These are phyloP conservation scores for Stomatorhinus ivindoensis DNA, from an alignment of 2,113 vertebrate genomes.

Conservation along the genomic window DNA sequence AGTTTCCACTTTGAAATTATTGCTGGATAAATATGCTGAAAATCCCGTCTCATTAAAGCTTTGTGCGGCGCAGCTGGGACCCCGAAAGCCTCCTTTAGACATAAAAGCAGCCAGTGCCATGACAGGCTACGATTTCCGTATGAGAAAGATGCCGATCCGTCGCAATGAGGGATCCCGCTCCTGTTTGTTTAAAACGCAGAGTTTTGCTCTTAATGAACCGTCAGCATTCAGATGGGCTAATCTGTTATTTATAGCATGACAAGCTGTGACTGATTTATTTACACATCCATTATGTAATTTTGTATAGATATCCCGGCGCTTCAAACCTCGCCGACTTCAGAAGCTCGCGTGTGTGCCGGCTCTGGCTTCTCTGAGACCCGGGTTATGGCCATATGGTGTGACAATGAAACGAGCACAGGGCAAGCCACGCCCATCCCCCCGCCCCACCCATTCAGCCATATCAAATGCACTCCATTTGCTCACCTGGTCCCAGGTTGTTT, in stretches of 20 bases:
- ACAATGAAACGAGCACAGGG: conserved; percentile 10
- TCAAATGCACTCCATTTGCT: conserved; percentile 20
- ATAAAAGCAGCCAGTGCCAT: not conserved
- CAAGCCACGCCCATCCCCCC: not conserved
- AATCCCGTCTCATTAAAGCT: conserved; percentile 11
- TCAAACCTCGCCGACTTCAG: conserved; percentile 1
- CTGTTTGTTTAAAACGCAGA: not conserved
- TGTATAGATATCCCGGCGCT: not conserved
- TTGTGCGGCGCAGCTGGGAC: not conserved
- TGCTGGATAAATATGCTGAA: not conserved
- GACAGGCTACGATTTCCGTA: not conserved
- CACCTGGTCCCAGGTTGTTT: conserved; percentile 21
- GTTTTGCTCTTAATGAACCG: conserved; percentile 10
- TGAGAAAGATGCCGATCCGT: not conserved
- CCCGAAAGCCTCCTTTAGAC: not conserved
- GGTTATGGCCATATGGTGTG: not conserved
- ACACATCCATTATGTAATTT: conserved; percentile 3
- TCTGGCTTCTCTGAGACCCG: not conserved
- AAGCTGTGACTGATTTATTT: not conserved
- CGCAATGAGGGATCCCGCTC: not conserved
- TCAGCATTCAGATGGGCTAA: not conserved
- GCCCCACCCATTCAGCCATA: not conserved
- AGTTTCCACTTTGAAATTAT: conserved; percentile 12
- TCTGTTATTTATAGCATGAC: conserved; percentile 6
- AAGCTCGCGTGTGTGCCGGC: not conserved